Evolutionary conservation across 2,888 invertebrate species (phyloP), one percentile per base, ranked within the genome.

Genomic region (Lasiommata megera): DNA sequence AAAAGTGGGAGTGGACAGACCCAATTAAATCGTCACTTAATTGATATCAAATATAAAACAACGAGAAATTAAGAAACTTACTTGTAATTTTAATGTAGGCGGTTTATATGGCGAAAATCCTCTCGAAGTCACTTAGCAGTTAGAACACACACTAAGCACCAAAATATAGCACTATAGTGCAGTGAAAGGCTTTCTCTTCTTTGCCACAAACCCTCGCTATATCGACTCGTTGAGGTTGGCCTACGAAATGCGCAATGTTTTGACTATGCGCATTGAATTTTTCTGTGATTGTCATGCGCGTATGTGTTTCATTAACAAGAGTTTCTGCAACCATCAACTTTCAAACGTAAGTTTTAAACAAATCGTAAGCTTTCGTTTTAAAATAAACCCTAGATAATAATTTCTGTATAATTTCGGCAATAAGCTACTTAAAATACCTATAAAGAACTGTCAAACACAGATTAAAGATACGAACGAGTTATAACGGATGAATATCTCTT

Each of bases 221-320:
- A 82, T 82, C 80, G 80, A 77, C 77, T 86, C 82, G 77, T 76
- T 79, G 79, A 84, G 84, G 85, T 85, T 84, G 84, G 79, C 79
- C 72, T 79, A 79, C 62, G 67, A 74, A 75, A 88, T 89, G 89
- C 89, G 89, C 89, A 89, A 89, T 85, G 87, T 84, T 87, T 85
- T 88, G 89, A 89, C 82, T 89, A 88, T 90, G 89, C 89, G 89
- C 89, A 88, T 80, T 89, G 78, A 84, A 78, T 77, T 79, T 80
- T 69, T 67, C 67, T 70, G 68, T 66, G 72, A 80, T 75, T 77
- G 82, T 74, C 88, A 89, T 89, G 89, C 88, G 89, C 88, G 78
- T 68, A 71, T 51, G 6, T 37, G 43, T 47, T 40, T 46, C 46
- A 46, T 43, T 47, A 47, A 12, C 9, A 34, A 7, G 9, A 47